phyloP scores from a whole-genome alignment of 2,797 vertebrate genomes.

The Tolypeutes matacus region DNA sequence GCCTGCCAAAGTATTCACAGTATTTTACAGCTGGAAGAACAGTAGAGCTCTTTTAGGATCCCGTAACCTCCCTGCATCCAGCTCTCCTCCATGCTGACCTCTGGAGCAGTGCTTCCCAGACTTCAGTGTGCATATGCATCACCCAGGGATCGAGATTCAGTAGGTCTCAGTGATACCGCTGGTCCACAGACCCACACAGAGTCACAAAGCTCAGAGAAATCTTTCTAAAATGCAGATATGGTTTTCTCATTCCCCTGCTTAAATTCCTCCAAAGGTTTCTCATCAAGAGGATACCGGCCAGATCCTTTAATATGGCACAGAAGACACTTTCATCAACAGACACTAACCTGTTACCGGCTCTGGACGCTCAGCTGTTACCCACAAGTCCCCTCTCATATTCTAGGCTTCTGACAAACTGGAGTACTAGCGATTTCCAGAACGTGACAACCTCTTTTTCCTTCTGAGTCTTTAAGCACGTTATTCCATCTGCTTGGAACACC shows the following conservation, averaged over 20 bases:
- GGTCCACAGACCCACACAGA: neutral
- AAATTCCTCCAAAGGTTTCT: no score
- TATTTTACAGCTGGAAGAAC: neutral
- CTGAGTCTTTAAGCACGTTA: neutral
- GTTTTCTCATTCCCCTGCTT: neutral
- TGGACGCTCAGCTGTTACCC: neutral
- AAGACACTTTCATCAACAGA: neutral
- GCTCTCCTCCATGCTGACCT: neutral
- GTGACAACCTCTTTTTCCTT: neutral
- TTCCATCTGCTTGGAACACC: neutral
- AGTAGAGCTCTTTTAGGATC: neutral
- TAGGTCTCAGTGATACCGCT: neutral
- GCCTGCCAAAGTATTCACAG: neutral
- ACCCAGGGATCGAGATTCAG: neutral
- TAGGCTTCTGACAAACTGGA: neutral
- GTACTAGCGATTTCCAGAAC: neutral
- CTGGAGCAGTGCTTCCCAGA: neutral
- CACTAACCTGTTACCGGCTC: neutral
- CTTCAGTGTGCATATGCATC: neutral
- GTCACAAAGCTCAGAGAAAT: neutral
- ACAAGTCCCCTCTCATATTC: neutral
- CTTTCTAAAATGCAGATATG: neutral
- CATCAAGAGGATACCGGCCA: neutral
- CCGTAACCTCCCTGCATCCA: neutral
- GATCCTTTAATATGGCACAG: neutral